Evolutionary conservation across 2,888 invertebrate genomes (phyloP), one percentile per base, ranked within the genome.

Genomic region (Taphrorychus bicolor): DNA sequence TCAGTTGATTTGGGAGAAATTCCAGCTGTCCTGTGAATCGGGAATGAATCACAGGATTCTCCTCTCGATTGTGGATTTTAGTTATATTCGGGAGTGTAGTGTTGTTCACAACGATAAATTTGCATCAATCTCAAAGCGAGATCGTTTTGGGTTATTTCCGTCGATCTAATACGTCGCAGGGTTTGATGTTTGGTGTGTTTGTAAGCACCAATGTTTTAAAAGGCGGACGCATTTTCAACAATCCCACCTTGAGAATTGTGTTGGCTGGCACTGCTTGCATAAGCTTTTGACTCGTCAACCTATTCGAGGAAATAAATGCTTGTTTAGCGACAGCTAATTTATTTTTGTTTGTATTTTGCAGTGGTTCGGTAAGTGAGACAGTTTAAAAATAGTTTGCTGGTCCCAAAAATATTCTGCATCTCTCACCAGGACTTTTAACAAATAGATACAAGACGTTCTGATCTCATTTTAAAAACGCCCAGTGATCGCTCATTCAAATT

Each of bases 281-380:
- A 69, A 69, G 56, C 59, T 59, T 59, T 66, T 56, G 22, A 56
- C 41, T 59, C 48, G 19, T 60, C 45, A 56, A 66, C 60, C 56
- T 57, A 59, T 68, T 66, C 22, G 14, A 32, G 59, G 23, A 49
- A 64, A 57, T 19, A 52, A 49, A 24, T 22, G 23, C 52, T n/a
- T n/a, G 58, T 59, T 53, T 59, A 59, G 40, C 23, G 45, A 19
- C 40, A 18, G 59, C 51, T 56, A 62, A 64, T 56, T 66, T 66
- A 66, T 66, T 71, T 66, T 63, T 61, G 60, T 64, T 68, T 51
- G 63, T 63, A 58, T 66, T 54, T 63, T 70, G 61, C 63, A 57
- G 66, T 57, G 62, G 66, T 70, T 62, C 59, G 72, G 72, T 73
- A 73, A 68, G 69, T 72, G 58, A 64, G 59, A 69, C 65, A 59